These are phyloP conservation scores for Porphyrio hochstetteri DNA, from an alignment of 2,113 vertebrate species.

Conservation along the genomic window DNA sequence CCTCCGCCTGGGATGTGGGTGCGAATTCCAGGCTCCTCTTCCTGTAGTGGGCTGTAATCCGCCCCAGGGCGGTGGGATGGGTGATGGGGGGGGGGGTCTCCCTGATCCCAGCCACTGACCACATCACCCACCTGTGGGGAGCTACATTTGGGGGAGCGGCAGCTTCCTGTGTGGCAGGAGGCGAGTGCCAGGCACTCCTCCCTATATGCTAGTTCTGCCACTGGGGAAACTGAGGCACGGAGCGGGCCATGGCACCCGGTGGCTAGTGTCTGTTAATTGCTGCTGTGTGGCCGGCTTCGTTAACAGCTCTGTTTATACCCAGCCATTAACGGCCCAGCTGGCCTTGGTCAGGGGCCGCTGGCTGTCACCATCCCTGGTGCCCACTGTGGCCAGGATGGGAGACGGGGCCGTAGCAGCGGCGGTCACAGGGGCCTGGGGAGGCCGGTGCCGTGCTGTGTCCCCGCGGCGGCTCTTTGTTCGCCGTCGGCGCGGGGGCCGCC, in stretches of 20 bases:
- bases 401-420: accelerated
- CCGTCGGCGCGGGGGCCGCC: neutral
- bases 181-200: accelerated
- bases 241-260: neutral
- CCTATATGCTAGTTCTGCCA: accelerated
- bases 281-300: neutral
- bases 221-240: conserved; percentile 14
- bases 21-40: neutral
- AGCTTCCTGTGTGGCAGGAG: accelerated
- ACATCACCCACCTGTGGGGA: neutral
- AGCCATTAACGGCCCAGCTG: neutral
- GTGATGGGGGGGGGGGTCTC: too few relatives aligned
- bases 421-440: neutral
- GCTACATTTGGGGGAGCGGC: neutral
- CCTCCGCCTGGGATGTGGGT: accelerated
- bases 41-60: accelerated
- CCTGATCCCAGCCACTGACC: neutral
- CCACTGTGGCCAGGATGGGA: neutral
- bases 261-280: neutral
- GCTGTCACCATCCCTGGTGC: neutral
- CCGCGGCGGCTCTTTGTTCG: neutral
- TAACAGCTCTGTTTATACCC: neutral
- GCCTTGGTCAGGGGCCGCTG: neutral
- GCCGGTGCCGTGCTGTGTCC: neutral
- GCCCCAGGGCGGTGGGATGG: accelerated